These are phyloP conservation scores for Anser brachyrhynchus DNA, from an alignment of 2,113 vertebrate species.

Conservation along the genomic window DNA sequence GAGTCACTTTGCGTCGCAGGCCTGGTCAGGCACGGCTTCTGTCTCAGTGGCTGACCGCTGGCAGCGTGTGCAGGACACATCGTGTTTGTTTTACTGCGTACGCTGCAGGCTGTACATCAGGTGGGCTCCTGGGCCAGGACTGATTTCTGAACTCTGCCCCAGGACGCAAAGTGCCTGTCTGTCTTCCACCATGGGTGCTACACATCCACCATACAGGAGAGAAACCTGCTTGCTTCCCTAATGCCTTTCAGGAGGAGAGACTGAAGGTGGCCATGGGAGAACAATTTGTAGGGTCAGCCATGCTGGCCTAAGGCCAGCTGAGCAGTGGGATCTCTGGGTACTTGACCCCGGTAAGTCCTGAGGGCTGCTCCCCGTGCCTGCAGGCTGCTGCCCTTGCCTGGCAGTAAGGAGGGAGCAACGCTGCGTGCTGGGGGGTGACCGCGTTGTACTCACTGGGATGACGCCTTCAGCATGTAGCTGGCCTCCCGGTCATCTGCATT, in stretches of 20 bases:
- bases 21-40: background rate
- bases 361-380: background rate
- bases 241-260: background rate
- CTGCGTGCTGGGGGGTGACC: rapidly evolving
- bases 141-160: background rate
- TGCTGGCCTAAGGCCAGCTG: background rate
- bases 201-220: rapidly evolving
- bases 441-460: constrained; percentile 86
- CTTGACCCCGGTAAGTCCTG: background rate
- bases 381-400: background rate
- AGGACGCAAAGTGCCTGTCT: background rate
- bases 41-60: background rate
- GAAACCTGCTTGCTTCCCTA: background rate
- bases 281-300: background rate
- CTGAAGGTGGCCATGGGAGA: rapidly evolving
- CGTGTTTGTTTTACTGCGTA: background rate
- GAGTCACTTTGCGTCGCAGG: background rate
- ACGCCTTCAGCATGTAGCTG: constrained; percentile 92
- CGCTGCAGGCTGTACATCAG: background rate
- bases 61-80: rapidly evolving
- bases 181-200: background rate
- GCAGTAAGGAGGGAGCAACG: background rate
- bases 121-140: background rate
- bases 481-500: constrained; percentile 89
- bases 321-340: background rate